These are phyloP conservation scores for Zonotrichia albicollis DNA, from an alignment of 2,797 vertebrate genomes.

Conservation along the genomic window DNA sequence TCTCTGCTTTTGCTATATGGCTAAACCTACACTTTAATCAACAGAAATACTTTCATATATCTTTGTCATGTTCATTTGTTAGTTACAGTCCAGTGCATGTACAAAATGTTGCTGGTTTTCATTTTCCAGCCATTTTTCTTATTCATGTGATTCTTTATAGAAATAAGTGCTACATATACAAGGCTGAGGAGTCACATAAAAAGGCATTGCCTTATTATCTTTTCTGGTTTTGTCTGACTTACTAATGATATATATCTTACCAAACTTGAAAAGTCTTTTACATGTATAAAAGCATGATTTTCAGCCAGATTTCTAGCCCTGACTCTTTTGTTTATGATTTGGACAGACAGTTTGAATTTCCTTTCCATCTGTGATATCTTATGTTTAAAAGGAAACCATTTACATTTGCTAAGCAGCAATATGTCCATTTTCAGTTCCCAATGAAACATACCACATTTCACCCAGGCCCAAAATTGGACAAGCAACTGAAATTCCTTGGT, in stretches of 20 bases:
- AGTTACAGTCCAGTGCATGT: not conserved
- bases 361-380: not conserved
- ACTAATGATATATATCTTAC: not conserved
- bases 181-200: not conserved
- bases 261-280: not conserved
- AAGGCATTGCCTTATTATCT: not conserved
- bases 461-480: slow-evolving; percentile 34
- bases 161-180: not conserved
- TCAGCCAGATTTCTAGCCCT: not conserved
- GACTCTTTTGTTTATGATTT: not conserved
- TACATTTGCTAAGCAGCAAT: not conserved
- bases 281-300: not conserved
- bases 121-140: not conserved
- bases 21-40: not conserved
- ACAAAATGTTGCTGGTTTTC: not conserved
- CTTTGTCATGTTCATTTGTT: not conserved
- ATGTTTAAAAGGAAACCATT: not conserved
- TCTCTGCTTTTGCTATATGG: slow-evolving; percentile 15
- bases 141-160: not conserved
- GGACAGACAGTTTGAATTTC: not conserved
- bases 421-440: slow-evolving; percentile 66
- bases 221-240: not conserved
- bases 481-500: slow-evolving; percentile 57
- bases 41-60: not conserved
- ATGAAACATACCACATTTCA: slow-evolving; percentile 37